phyloP scores from a whole-genome alignment of 1,140 invertebrate species.

The Penaeus chinensis region DNA sequence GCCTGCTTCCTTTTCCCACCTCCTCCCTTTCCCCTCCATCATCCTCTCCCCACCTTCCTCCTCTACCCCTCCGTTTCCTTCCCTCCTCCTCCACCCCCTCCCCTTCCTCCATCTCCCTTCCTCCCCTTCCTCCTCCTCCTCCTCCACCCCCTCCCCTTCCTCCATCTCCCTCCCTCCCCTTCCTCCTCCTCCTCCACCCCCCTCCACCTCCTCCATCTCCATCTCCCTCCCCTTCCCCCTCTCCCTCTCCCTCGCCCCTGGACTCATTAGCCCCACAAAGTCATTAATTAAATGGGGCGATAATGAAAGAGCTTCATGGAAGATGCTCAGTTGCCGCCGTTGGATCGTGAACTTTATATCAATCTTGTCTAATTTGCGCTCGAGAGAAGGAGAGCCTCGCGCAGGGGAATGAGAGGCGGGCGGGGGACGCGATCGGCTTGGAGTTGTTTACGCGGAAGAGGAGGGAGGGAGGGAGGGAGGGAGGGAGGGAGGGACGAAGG shows the following conservation, averaged over 20 bases:
- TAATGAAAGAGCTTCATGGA: constrained; percentile 44
- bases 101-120: neutral
- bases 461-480: too few species aligned
- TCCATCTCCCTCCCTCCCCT: neutral
- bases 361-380: constrained; percentile 43
- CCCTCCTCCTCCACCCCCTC: neutral
- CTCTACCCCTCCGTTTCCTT: too few species aligned
- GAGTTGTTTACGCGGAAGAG: too few species aligned
- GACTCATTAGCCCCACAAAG: constrained; percentile 39
- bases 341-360: constrained; percentile 33
- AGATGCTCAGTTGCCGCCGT: neutral
- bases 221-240: neutral
- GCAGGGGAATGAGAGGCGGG: too few species aligned
- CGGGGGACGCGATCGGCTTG: too few species aligned
- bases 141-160: neutral
- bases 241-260: neutral
- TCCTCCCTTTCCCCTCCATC: too few species aligned
- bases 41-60: too few species aligned
- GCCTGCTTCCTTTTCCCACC: too few species aligned
- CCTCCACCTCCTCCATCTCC: neutral
- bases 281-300: constrained; percentile 41
- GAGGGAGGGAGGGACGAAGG: too few species aligned
- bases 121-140: neutral
- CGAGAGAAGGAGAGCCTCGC: too few species aligned
- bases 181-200: neutral